Evolutionary conservation across 2,797 vertebrate species (phyloP).

Genomic region (Eospalax fontanierii): DNA sequence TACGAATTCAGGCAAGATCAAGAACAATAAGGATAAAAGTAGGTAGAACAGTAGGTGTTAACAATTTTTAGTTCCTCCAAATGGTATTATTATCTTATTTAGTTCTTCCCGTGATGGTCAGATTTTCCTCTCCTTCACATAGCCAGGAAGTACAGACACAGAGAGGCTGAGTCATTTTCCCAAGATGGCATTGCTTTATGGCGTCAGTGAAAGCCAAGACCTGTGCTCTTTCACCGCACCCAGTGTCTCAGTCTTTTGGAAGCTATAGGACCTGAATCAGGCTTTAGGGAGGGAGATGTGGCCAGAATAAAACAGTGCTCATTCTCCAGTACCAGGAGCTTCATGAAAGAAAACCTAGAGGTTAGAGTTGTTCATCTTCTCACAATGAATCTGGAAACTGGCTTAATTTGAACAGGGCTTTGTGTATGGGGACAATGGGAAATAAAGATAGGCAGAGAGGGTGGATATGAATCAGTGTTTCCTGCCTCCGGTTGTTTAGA

Average conservation of each 20-base stretch:
- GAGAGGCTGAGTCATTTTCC: constrained; percentile 12
- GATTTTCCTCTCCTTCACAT: background rate
- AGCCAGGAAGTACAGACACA: background rate
- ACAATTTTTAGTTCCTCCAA: background rate
- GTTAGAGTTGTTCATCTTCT: background rate
- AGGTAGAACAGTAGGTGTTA: background rate
- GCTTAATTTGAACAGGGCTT: background rate
- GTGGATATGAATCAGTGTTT: background rate
- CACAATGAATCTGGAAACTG: constrained; percentile 16
- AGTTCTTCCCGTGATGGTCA: background rate
- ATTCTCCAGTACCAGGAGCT: background rate
- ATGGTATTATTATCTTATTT: background rate
- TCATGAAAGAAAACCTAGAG: background rate
- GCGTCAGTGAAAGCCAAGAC: background rate
- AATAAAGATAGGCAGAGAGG: background rate
- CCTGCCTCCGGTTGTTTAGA: background rate
- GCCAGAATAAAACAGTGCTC: background rate
- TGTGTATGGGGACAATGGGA: background rate
- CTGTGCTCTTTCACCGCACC: background rate
- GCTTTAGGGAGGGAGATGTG: background rate
- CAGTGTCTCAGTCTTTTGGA: background rate
- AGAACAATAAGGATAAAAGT: background rate
- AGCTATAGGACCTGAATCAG: background rate
- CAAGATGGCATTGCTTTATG: background rate
- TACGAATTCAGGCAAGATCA: background rate